These are phyloP conservation scores for Tribolium freemani DNA, from an alignment of 2,888 invertebrate genomes.

Conservation along the genomic window DNA sequence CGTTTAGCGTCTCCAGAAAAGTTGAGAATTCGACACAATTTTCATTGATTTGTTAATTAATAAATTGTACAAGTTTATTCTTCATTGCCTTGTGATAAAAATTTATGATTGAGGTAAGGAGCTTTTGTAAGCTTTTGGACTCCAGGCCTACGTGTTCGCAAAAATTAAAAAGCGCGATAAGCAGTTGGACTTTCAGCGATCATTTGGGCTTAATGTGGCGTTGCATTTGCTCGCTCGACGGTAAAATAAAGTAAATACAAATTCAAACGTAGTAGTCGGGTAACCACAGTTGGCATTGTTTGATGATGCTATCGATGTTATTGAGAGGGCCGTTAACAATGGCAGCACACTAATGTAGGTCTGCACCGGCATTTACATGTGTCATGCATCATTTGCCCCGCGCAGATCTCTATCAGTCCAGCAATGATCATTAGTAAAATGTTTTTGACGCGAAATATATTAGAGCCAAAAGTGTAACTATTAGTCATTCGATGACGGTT, in stretches of 20 bases:
- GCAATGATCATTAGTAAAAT: slow-evolving; percentile 63
- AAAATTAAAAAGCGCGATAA: slow-evolving; percentile 26
- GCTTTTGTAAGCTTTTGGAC: neutral
- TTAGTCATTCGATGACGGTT: slow-evolving; percentile 61
- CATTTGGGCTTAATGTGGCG: slow-evolving; percentile 31
- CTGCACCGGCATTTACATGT: slow-evolving; percentile 58
- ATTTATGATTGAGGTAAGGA: neutral
- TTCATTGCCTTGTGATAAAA: no score
- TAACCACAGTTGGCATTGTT: slow-evolving; percentile 66
- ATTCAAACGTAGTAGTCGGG: slow-evolving; percentile 61
- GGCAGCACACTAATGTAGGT: slow-evolving; percentile 58
- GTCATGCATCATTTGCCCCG: slow-evolving; percentile 59
- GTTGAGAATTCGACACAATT: no score
- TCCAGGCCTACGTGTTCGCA: neutral
- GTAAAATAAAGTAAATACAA: slow-evolving; percentile 62
- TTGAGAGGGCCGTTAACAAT: slow-evolving; percentile 63
- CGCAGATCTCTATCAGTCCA: slow-evolving; percentile 55
- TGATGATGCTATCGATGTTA: slow-evolving; percentile 65
- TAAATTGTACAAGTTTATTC: no score
- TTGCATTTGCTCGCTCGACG: slow-evolving; percentile 51
- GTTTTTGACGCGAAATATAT: slow-evolving; percentile 63
- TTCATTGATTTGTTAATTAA: no score
- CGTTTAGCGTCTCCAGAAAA: no score
- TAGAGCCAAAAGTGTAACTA: slow-evolving; percentile 58
- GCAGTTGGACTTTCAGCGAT: neutral